Base-by-base conservation (phyloP, 2,888 invertebrate species). In the Acleris emargana region DNA sequence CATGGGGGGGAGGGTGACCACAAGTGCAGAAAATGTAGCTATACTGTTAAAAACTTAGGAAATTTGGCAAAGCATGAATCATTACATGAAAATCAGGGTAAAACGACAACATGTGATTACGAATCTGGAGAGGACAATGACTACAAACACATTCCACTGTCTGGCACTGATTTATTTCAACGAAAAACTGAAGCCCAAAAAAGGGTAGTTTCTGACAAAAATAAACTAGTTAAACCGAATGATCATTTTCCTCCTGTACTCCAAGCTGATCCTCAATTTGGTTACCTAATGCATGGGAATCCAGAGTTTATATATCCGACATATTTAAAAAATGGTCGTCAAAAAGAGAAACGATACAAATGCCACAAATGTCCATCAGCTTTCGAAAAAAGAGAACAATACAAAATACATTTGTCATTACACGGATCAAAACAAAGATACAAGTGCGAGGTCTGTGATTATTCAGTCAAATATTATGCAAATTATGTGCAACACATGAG, bases 331-430 rank as follows among this genome's bases (percentile, higher is more conserved):
- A 96, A 96, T 77, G 96, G 96, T 0, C 93, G 95, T 4, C 89
- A 95, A 76, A 96, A 95, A 80, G 95, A 96, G 79, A 96, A 96
- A 79, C 93, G 96, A 5, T 96, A 96, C 85, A 96, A 96, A 84
- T 97, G 97, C 82, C 95, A 95, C 75, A 96, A 97, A 86, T 97
- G 97, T 80, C 97, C 97, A 0, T 97, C 97, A 52, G 96, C 97
- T 0, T 97, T 97, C 84, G 96, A 97, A 76, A 97, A 97, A 86
- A 93, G 96, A 47, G 95, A 96, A 76, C 97, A 97, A 82, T 97
- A 96, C 83, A 96, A 96, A 83, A 95, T 96, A 28, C 97, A 97
- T 85, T 86, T 96, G 73, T 95, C 95, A 18, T 88, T 97, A 52
- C 97, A 97, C 80, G 97, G 97, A 4, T 96, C 97, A 0, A 95